Conservation (phyloP, 1,140 invertebrate genomes). For the Drosophila lacertosa region DNA sequence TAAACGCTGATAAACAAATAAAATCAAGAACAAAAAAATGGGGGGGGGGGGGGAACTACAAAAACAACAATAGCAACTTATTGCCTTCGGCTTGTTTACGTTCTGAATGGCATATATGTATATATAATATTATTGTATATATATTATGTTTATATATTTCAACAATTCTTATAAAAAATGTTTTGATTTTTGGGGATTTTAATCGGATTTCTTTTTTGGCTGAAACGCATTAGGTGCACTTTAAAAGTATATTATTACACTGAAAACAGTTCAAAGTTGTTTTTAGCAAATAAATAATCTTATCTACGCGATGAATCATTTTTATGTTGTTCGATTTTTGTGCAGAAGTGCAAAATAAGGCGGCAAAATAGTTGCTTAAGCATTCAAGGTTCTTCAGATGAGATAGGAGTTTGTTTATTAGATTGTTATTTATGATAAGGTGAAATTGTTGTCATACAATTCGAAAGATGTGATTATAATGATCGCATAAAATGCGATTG, state of each 20-base stretch:
- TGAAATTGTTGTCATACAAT: background rate
- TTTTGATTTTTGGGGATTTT: constrained; percentile 52
- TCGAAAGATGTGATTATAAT: no score
- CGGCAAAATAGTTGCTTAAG: constrained; percentile 3
- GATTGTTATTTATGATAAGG: background rate
- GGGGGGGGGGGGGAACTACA: constrained; percentile 3
- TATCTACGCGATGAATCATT: constrained; percentile 23
- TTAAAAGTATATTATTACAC: constrained; percentile 15
- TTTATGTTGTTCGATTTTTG: background rate
- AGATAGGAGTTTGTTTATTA: background rate
- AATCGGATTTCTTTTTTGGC: background rate
- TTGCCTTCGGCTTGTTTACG: constrained; percentile 60
- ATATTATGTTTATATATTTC: constrained; percentile 6
- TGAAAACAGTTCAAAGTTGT: constrained; percentile 7
- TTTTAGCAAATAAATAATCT: constrained; percentile 22
- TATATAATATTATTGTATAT: background rate
- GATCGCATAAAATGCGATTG: no score
- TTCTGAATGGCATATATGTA: constrained; percentile 36
- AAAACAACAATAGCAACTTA: constrained; percentile 29
- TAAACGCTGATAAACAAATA: constrained; percentile 47
- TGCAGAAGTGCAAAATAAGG: constrained; percentile 9
- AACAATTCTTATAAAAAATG: constrained; percentile 36
- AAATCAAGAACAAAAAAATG: constrained; percentile 7
- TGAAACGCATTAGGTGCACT: constrained; percentile 48
- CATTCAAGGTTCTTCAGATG: constrained; percentile 8